A percentile compares a stretch with the other conserved stretches of the same genome.
These are phyloP conservation scores for Lamellibrachia satsuma DNA, from an alignment of 2,888 invertebrate genomes.

Conservation along the genomic window DNA sequence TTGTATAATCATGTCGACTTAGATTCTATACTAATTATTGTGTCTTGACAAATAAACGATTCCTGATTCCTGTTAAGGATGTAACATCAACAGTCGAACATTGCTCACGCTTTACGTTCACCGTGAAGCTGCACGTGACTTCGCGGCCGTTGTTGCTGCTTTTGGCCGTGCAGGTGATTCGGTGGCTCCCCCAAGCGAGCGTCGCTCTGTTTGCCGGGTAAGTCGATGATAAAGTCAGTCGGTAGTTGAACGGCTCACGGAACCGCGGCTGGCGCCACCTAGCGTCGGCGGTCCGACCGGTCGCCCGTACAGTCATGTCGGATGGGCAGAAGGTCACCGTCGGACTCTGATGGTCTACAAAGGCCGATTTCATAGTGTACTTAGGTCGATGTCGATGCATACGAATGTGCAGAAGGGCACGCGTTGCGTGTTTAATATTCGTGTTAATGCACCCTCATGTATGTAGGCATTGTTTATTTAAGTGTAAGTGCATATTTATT, in stretches of 20 bases:
- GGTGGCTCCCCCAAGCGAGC: constrained; percentile 20
- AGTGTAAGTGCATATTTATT: too few relatives aligned
- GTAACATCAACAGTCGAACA: too few relatives aligned
- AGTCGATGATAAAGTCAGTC: background rate
- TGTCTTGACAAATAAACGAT: too few relatives aligned
- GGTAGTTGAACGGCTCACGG: constrained; percentile 17
- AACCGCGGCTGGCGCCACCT: constrained; percentile 17
- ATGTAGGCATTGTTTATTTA: too few relatives aligned
- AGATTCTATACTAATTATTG: too few relatives aligned
- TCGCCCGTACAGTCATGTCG: background rate
- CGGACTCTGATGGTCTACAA: background rate
- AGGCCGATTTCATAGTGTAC: background rate
- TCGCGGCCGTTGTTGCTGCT: constrained; percentile 19
- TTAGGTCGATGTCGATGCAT: too few relatives aligned
- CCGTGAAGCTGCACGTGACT: background rate
- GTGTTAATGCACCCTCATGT: background rate
- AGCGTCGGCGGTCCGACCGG: background rate
- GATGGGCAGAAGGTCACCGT: background rate
- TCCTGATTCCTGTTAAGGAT: too few relatives aligned
- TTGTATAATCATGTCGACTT: too few relatives aligned
- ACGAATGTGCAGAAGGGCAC: too few relatives aligned
- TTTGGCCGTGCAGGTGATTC: background rate
- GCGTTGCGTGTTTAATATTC: too few relatives aligned
- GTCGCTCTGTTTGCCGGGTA: background rate
- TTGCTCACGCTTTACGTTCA: background rate